A percentile compares a stretch with the other conserved stretches of the same genome.
phyloP scores from a whole-genome alignment of 2,113 vertebrate genomes.

The Peromyscus californicus region DNA sequence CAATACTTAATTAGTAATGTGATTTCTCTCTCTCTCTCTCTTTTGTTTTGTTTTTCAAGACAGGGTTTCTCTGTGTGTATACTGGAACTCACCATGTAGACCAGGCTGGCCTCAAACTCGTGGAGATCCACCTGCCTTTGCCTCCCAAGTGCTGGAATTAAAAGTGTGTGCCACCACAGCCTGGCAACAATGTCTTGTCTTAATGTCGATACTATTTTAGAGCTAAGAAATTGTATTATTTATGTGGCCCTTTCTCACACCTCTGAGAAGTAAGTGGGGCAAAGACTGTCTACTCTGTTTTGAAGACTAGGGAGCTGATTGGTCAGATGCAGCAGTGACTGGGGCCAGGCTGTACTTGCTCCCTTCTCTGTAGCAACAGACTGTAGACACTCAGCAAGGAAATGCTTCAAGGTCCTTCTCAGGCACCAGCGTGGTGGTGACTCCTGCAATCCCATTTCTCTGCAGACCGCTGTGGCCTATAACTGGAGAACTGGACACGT shows the following conservation, averaged over 20 bases:
- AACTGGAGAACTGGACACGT: slow-evolving; percentile 93
- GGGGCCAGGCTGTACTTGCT: background rate
- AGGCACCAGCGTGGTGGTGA: background rate
- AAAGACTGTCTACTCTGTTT: slow-evolving; percentile 8
- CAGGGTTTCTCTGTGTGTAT: background rate
- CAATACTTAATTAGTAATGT: slow-evolving; percentile 13
- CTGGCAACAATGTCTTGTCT: slow-evolving; percentile 22
- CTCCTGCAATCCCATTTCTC: background rate
- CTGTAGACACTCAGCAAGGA: background rate
- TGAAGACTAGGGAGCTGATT: background rate
- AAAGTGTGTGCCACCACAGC: background rate
- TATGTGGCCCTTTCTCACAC: background rate
- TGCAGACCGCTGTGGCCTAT: slow-evolving; percentile 93
- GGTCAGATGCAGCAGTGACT: background rate
- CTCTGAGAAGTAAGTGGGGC: background rate
- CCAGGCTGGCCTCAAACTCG: background rate
- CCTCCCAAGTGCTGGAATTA: background rate
- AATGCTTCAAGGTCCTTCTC: background rate
- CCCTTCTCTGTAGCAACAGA: background rate
- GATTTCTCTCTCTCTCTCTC: background rate
- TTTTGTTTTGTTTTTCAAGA: background rate
- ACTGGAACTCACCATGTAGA: no score
- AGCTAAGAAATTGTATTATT: background rate
- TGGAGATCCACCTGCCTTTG: background rate
- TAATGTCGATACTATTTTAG: slow-evolving; percentile 13